phyloP scores from a whole-genome alignment of 1,140 invertebrate genomes.

The Ips nitidus region DNA sequence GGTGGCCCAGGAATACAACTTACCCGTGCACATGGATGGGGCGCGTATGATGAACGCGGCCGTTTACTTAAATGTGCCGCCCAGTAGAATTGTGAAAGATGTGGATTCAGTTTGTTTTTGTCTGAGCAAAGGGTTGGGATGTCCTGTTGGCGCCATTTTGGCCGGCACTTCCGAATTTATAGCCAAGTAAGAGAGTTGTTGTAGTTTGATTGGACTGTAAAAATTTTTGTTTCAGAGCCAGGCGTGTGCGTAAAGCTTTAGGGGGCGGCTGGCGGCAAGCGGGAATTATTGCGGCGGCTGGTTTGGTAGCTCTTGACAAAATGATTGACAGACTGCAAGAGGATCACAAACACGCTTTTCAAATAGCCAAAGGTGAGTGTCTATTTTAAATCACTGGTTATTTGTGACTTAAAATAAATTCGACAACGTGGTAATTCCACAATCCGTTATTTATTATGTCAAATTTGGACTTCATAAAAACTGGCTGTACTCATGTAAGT shows the following conservation, averaged over 20 bases:
- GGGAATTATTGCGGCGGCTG: conserved; percentile 87
- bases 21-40: conserved; percentile 90
- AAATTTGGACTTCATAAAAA: no score
- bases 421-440: no score
- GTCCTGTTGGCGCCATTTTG: conserved; percentile 85
- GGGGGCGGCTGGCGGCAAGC: conserved; percentile 92
- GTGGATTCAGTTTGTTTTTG: conserved; percentile 82
- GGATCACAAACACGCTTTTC: conserved; percentile 74
- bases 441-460: no score
- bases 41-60: conserved; percentile 91
- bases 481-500: no score
- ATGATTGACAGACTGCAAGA: conserved; percentile 66
- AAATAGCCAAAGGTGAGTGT: conserved; percentile 67
- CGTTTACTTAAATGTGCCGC: conserved; percentile 62
- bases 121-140: conserved; percentile 85
- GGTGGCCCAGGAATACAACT: conserved; percentile 63
- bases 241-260: conserved; percentile 77
- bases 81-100: conserved; percentile 65
- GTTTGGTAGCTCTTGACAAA: conserved; percentile 77
- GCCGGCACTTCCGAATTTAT: conserved; percentile 80
- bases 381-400: neutral
- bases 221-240: conserved; percentile 59
- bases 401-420: conserved; percentile 27
- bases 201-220: conserved; percentile 8
- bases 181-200: conserved; percentile 60